These are phyloP conservation scores for Drosophila punjabiensis DNA, from an alignment of 1,140 invertebrate species.

Conservation along the genomic window DNA sequence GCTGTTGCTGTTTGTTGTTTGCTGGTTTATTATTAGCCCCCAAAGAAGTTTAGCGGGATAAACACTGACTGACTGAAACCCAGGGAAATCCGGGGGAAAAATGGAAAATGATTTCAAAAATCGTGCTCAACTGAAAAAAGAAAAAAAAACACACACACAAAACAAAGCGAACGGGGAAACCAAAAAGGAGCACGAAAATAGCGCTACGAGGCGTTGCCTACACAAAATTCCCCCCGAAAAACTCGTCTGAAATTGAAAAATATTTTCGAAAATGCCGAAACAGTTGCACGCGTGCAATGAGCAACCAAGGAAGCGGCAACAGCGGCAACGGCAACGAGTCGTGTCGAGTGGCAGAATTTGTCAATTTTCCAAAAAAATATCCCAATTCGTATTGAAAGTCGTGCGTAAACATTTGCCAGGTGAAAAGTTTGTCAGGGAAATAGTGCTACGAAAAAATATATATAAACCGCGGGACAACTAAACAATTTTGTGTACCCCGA, in stretches of 20 bases:
- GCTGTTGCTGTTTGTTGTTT: conserved; percentile 31
- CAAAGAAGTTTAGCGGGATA: conserved; percentile 75
- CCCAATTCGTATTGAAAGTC: conserved; percentile 24
- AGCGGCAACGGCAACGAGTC: conserved; percentile 30
- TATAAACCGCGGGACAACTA: conserved; percentile 39
- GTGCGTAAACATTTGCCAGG: conserved; percentile 61
- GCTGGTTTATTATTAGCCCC: conserved; percentile 75
- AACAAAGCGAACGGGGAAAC: conserved; percentile 20
- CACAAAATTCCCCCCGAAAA: conserved; percentile 45
- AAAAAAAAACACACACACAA: background rate
- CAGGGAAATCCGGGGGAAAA: conserved; percentile 24
- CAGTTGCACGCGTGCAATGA: conserved; percentile 72
- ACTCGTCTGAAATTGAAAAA: conserved; percentile 74
- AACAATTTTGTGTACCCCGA: conserved; percentile 69
- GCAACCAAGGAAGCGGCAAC: conserved; percentile 31
- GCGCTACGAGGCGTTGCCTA: conserved; percentile 56
- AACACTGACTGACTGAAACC: conserved; percentile 64
- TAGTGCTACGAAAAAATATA: conserved; percentile 19
- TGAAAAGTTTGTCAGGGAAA: conserved; percentile 24
- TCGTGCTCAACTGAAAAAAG: conserved; percentile 38
- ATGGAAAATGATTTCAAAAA: conserved; percentile 70
- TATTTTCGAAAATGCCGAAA: conserved; percentile 50
- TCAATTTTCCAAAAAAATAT: conserved; percentile 54
- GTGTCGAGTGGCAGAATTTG: conserved; percentile 40
- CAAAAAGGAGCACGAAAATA: conserved; percentile 62